Evolutionary conservation across 1,140 invertebrate genomes (phyloP).

Genomic region (Pygmarrhopalites habei): DNA sequence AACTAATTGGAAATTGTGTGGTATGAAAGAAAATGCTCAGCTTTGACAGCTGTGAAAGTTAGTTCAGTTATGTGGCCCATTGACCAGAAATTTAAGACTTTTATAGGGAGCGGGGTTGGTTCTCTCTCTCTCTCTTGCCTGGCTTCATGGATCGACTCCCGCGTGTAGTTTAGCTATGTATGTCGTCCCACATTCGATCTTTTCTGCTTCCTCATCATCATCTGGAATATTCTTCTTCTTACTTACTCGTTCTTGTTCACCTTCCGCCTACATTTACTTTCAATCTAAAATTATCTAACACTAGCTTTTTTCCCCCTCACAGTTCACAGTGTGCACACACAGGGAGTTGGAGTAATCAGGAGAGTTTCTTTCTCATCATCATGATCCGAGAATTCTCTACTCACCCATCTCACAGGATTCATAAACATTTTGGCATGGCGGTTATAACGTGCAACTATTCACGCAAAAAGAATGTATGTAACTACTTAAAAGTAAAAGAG

Average conservation of each 20-base stretch:
- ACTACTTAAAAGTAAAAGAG: too few relatives aligned
- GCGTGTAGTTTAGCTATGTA: too few relatives aligned
- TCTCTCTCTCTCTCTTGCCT: neutral
- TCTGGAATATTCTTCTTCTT: slow-evolving; percentile 24
- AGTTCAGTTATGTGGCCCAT: slow-evolving; percentile 11
- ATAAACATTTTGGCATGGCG: neutral
- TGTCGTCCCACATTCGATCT: slow-evolving; percentile 15
- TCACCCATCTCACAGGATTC: neutral
- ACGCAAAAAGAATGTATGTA: neutral
- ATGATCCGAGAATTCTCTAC: neutral
- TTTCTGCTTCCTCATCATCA: slow-evolving; percentile 20
- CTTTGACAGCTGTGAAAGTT: slow-evolving; percentile 1
- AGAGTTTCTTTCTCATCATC: neutral
- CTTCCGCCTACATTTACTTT: slow-evolving; percentile 22
- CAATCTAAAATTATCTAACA: slow-evolving; percentile 29
- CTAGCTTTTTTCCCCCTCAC: neutral
- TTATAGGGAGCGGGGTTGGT: slow-evolving; percentile 14
- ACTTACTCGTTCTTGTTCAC: slow-evolving; percentile 2
- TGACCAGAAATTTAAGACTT: slow-evolving; percentile 14
- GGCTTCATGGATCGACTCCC: neutral
- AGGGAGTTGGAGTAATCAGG: neutral
- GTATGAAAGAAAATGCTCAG: neutral
- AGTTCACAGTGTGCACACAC: neutral
- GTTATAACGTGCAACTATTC: neutral
- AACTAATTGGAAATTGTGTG: neutral